phyloP scores from a whole-genome alignment of 1,140 invertebrate species.

The Limonius californicus region DNA sequence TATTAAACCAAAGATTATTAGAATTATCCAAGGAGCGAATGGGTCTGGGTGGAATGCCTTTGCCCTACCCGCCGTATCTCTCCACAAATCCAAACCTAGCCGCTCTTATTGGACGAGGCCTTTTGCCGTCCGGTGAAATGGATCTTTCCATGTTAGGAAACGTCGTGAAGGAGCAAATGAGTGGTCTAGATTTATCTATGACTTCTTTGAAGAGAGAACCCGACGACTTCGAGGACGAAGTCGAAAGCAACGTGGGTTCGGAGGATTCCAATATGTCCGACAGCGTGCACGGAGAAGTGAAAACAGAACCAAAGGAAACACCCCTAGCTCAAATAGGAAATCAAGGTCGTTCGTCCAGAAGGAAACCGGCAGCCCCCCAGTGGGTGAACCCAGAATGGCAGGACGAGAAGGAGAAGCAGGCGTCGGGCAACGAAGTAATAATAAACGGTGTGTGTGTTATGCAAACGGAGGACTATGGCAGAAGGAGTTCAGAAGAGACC shows the following conservation, averaged over 20 bases:
- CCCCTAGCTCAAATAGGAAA: slow-evolving; percentile 41
- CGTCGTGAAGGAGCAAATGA: slow-evolving; percentile 70
- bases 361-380: slow-evolving; percentile 93
- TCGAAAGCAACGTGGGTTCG: slow-evolving; percentile 71
- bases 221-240: slow-evolving; percentile 66
- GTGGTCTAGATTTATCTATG: slow-evolving; percentile 78
- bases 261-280: slow-evolving; percentile 63
- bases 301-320: slow-evolving; percentile 56
- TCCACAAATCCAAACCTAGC: slow-evolving; percentile 68
- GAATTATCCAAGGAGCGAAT: slow-evolving; percentile 81
- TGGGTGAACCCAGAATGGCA: slow-evolving; percentile 95
- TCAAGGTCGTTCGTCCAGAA: slow-evolving; percentile 60
- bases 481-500: slow-evolving; percentile 62
- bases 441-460: slow-evolving; percentile 91
- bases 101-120: slow-evolving; percentile 62
- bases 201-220: slow-evolving; percentile 70
- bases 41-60: slow-evolving; percentile 65
- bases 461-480: slow-evolving; percentile 70
- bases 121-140: slow-evolving; percentile 54
- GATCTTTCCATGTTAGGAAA: slow-evolving; percentile 53
- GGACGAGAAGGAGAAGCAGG: slow-evolving; percentile 57
- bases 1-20: slow-evolving; percentile 81
- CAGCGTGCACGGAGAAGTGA: slow-evolving; percentile 44
- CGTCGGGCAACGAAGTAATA: slow-evolving; percentile 71
- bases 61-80: slow-evolving; percentile 72